Evolutionary conservation across 2,888 invertebrate species (phyloP).

Genomic region (Deilephila elpenor): DNA sequence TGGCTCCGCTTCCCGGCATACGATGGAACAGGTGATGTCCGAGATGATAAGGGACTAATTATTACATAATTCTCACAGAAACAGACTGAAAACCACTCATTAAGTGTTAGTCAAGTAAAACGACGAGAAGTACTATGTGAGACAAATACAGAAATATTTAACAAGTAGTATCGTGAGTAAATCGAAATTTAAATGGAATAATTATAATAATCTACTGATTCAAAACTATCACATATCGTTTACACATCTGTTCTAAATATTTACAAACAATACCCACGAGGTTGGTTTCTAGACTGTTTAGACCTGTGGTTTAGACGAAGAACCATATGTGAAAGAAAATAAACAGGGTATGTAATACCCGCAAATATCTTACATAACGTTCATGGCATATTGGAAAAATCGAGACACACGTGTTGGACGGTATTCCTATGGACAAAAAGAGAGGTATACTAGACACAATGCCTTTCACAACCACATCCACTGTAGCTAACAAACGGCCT

Average conservation of each 20-base stretch:
- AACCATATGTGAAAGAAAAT: neutral
- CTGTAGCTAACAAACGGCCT: no score
- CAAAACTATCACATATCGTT: neutral
- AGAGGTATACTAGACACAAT: no score
- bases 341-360: neutral
- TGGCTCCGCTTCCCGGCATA: slow-evolving; percentile 58
- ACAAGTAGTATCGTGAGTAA: no score
- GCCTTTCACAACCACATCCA: no score
- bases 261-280: neutral
- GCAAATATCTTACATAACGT: slow-evolving; percentile 4
- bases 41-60: slow-evolving; percentile 2
- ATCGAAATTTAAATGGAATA: neutral
- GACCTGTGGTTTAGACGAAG: no score
- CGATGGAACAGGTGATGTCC: slow-evolving; percentile 39
- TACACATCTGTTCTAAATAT: neutral
- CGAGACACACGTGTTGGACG: neutral
- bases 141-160: no score
- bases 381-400: neutral
- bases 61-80: neutral
- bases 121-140: neutral
- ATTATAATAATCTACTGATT: neutral
- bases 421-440: neutral
- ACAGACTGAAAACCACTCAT: neutral
- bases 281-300: neutral
- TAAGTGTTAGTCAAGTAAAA: neutral